Evolutionary conservation across 2,113 vertebrate species (phyloP).

Genomic region (Neolamprologus caudopunctatus): DNA sequence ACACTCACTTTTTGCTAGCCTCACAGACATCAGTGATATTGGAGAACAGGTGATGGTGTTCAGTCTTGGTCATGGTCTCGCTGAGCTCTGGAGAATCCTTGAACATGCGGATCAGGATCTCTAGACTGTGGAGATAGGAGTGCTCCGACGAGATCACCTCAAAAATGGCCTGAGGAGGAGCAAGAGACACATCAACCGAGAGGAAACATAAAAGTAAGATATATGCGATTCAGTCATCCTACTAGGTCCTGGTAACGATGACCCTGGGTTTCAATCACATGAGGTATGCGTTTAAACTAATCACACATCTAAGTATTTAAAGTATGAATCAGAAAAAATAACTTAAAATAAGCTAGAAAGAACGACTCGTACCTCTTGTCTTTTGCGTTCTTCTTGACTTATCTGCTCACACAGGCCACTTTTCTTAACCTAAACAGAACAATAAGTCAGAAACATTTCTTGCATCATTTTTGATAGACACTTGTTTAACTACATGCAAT

Average conservation of each 20-base stretch:
- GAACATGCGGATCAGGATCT: conserved; percentile 93
- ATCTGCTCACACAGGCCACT: conserved; percentile 77
- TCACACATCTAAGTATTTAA: background rate
- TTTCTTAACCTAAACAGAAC: conserved; percentile 80
- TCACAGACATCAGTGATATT: conserved; percentile 90
- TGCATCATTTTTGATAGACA: background rate
- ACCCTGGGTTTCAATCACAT: background rate
- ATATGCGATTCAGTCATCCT: background rate
- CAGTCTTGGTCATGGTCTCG: conserved; percentile 90
- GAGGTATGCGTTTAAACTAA: background rate
- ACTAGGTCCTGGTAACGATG: background rate
- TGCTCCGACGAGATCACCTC: conserved; percentile 97
- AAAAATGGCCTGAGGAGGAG: conserved; percentile 81
- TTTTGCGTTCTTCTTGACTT: conserved; percentile 87
- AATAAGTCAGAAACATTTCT: background rate
- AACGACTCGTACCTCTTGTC: conserved; percentile 82
- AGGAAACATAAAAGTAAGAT: background rate
- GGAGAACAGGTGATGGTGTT: conserved; percentile 96
- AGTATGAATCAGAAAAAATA: background rate
- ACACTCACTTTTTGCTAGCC: conserved; percentile 85
- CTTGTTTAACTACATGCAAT: background rate
- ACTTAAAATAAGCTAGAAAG: background rate
- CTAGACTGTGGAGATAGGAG: conserved; percentile 93
- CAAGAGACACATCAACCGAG: background rate
- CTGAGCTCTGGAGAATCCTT: conserved; percentile 86